Percentiles rank a stretch among this genome's conserved stretches.
These are phyloP conservation scores for Vulpes vulpes DNA, from an alignment of 2,113 vertebrate species.

Conservation along the genomic window DNA sequence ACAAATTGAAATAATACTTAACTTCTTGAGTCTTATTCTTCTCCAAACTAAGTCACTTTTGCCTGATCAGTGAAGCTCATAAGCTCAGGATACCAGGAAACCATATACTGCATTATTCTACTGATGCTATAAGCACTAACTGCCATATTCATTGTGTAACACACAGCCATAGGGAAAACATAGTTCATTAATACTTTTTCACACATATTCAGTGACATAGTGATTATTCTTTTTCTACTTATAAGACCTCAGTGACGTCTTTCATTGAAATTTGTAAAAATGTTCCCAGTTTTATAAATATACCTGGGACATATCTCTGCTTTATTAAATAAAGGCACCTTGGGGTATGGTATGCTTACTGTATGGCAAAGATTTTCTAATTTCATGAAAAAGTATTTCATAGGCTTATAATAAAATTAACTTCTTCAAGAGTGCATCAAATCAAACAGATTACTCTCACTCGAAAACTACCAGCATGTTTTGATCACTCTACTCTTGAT, in stretches of 20 bases:
- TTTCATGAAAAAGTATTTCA: neutral
- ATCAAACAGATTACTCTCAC: neutral
- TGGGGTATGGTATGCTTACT: neutral
- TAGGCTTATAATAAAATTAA: neutral
- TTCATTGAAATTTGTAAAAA: neutral
- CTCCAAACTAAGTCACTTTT: neutral
- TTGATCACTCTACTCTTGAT: neutral
- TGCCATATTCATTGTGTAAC: neutral
- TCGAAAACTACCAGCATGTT: neutral
- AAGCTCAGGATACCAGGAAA: neutral
- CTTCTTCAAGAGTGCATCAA: neutral
- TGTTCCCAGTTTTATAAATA: neutral
- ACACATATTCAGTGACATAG: neutral
- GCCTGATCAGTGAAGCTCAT: neutral
- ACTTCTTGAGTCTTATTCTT: conserved; percentile 17
- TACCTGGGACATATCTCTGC: neutral
- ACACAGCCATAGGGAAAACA: neutral
- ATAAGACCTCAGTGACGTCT: neutral
- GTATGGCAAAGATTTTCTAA: neutral
- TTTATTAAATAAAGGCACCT: neutral
- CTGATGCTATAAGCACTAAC: neutral
- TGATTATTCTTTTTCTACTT: neutral
- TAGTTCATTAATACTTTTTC: neutral
- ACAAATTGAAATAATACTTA: conserved; percentile 51
- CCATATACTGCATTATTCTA: neutral